Evolutionary conservation across 1,140 invertebrate species (phyloP), one percentile per base, ranked within the genome.

Genomic region (Zophobas atratus): DNA sequence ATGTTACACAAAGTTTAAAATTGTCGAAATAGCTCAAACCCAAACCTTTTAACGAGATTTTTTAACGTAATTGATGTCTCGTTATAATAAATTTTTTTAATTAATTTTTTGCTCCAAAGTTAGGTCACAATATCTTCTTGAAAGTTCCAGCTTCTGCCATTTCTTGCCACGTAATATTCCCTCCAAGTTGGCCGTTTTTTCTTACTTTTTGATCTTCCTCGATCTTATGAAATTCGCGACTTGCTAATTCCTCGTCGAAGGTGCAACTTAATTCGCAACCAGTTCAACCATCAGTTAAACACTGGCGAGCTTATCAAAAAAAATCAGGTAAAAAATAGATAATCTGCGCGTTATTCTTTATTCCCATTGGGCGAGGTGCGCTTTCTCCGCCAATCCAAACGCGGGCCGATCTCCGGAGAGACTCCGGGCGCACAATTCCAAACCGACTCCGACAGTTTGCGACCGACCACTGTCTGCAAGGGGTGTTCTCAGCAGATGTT

Each of bases 361-460:
- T 78, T 79, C 77, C 79, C 70, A 82, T 82, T 82, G 81, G 81
- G 57, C 72, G 75, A 79, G 51, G 77, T 51, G 70, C 75, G 77
- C 53, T 71, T 72, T 57, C 60, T 73, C 78, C 75, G 72, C 81
- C 81, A 82, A 82, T 82, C 79, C 71, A 46, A 57, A 51, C 55
- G 70, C 51, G 74, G 76, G 74, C 73, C 70, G 63, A 75, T 63
- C 70, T 71, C 78, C 5, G 35, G 53, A 63, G 77, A 76, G 67
- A 67, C 70, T 73, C 57, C 51, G 63, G 53, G 72, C 76, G 78
- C 76, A 60, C 78, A 60, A 75, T 67, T 71, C 49, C 75, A 39
- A 73, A 53, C 48, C 53, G 71, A 76, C 70, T 57, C 39, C 74
- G 77, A 46, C 79, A 80, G 74, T 77, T 70, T 75, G 76, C 75